These are phyloP conservation scores for Myxocyprinus asiaticus DNA, from an alignment of 2,113 vertebrate species.

Conservation along the genomic window DNA sequence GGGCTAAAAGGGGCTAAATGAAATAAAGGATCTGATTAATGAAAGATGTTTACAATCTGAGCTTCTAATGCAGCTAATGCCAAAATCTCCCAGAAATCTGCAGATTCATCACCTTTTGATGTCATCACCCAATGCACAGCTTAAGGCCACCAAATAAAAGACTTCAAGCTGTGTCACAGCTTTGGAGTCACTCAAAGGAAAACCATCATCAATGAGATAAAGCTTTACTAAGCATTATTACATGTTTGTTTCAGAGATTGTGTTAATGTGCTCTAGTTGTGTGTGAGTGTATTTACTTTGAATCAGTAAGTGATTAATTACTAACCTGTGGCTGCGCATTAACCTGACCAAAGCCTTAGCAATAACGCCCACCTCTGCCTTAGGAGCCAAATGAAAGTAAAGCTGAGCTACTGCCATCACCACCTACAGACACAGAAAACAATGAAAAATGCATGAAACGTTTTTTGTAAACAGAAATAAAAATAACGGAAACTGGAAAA, in stretches of 20 bases:
- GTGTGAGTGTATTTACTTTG: no score
- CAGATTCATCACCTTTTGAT: conserved; percentile 42
- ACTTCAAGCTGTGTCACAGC: neutral
- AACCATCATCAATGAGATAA: no score
- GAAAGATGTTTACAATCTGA: neutral
- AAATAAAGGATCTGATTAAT: neutral
- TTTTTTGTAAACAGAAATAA: no score
- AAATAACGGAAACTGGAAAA: no score
- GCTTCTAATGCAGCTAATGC: neutral
- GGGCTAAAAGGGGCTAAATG: neutral
- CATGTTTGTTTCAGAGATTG: neutral
- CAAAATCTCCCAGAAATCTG: neutral
- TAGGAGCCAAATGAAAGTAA: conserved; percentile 98
- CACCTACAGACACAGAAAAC: conserved; percentile 73
- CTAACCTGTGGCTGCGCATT: conserved; percentile 91
- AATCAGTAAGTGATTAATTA: neutral
- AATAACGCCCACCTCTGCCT: conserved; percentile 95
- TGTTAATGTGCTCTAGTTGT: neutral
- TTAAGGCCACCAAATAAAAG: neutral
- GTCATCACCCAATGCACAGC: conserved; percentile 43
- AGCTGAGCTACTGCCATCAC: conserved; percentile 98
- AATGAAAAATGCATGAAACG: no score
- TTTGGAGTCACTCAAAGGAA: neutral
- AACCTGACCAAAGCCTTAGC: conserved; percentile 94
- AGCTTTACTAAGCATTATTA: no score